Evolutionary conservation across 1,140 invertebrate genomes (phyloP).

Genomic region (Calosoma granatense): DNA sequence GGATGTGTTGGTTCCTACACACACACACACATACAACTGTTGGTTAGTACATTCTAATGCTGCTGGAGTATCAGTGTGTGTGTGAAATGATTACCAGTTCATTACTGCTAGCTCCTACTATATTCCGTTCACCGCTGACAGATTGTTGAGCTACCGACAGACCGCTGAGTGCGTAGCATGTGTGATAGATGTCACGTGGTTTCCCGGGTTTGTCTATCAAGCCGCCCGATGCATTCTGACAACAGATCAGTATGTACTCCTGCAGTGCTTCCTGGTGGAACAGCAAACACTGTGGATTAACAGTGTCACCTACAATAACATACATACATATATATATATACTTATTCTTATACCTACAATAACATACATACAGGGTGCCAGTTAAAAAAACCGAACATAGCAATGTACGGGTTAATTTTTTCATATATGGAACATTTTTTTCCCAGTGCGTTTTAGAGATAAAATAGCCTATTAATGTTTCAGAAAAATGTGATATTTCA

Average conservation of each 20-base stretch:
- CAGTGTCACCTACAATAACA: slow-evolving; percentile 24
- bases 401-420: no score
- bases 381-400: no score
- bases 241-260: slow-evolving; percentile 90
- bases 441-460: no score
- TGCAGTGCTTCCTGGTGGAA: slow-evolving; percentile 82
- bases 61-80: no score
- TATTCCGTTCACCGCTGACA: neutral
- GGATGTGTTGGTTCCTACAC: slow-evolving; percentile 6
- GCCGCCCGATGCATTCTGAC: slow-evolving; percentile 82
- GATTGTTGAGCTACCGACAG: slow-evolving; percentile 73
- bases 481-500: no score
- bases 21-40: no score
- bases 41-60: no score
- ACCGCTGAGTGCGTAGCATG: slow-evolving; percentile 93
- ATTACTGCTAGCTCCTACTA: neutral
- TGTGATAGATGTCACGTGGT: slow-evolving; percentile 86
- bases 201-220: slow-evolving; percentile 94
- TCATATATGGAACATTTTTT: no score
- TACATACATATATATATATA: slow-evolving; percentile 10
- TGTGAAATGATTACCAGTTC: neutral
- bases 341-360: no score
- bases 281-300: slow-evolving; percentile 46
- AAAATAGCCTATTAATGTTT: no score
- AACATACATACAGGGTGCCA: no score